Evolutionary conservation across 2,113 vertebrate genomes (phyloP).

Genomic region (Corvus cornix): DNA sequence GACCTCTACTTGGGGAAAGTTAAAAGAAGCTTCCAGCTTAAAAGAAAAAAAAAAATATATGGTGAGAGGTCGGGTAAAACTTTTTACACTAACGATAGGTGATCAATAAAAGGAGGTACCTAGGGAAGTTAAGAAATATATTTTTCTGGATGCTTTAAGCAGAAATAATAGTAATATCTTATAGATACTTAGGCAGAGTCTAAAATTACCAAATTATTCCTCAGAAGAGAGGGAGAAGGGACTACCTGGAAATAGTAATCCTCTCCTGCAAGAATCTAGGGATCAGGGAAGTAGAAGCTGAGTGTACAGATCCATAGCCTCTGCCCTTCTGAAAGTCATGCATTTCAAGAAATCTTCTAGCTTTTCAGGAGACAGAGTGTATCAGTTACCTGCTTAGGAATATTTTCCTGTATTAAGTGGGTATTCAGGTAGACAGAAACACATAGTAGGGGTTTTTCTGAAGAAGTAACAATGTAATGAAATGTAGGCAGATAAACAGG

Average conservation of each 20-base stretch:
- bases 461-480: neutral
- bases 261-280: neutral
- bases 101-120: neutral
- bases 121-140: neutral
- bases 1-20: neutral
- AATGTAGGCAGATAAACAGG: neutral
- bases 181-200: neutral
- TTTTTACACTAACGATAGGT: neutral
- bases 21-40: neutral
- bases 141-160: neutral
- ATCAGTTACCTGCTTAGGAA: neutral
- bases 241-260: neutral
- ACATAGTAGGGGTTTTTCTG: neutral
- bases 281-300: neutral
- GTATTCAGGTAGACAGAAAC: neutral
- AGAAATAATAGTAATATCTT: neutral
- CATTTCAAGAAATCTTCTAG: neutral
- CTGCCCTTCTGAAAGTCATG: neutral
- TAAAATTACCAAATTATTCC: neutral
- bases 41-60: neutral
- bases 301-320: neutral
- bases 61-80: neutral
- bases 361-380: neutral
- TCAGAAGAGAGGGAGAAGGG: neutral
- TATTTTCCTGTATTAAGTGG: neutral